phyloP scores from a whole-genome alignment of 2,797 vertebrate species.

The Falco berigora region DNA sequence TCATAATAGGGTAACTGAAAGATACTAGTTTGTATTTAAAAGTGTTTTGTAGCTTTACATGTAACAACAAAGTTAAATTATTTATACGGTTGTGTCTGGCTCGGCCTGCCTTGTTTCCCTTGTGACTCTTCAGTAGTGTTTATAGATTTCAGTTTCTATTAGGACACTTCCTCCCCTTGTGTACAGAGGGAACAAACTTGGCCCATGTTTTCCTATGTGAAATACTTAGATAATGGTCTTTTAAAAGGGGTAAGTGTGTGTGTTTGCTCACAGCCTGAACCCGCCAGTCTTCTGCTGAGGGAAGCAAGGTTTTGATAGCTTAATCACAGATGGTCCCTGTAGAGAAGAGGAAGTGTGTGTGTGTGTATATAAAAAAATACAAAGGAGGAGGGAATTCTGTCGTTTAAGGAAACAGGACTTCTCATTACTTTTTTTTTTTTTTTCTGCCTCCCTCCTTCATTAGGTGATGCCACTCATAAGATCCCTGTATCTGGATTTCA shows the following conservation, averaged over 20 bases:
- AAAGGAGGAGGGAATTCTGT: neutral
- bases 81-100: neutral
- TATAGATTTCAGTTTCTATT: neutral
- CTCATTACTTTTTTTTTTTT: neutral
- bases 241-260: neutral
- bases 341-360: neutral
- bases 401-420: neutral
- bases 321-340: neutral
- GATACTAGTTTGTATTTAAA: neutral
- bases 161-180: neutral
- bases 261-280: neutral
- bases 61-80: neutral
- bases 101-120: neutral
- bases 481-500: constrained; percentile 75
- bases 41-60: neutral
- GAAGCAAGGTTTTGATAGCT: neutral
- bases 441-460: accelerated
- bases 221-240: neutral
- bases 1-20: neutral
- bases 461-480: constrained; percentile 76
- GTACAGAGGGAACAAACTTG: neutral
- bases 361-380: neutral
- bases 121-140: neutral
- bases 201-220: neutral
- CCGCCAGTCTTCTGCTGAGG: neutral